Percentiles rank a stretch among this genome's conserved stretches.
These are phyloP conservation scores for Rhizoglyphus robini DNA, from an alignment of 1,140 invertebrate species.

Conservation along the genomic window DNA sequence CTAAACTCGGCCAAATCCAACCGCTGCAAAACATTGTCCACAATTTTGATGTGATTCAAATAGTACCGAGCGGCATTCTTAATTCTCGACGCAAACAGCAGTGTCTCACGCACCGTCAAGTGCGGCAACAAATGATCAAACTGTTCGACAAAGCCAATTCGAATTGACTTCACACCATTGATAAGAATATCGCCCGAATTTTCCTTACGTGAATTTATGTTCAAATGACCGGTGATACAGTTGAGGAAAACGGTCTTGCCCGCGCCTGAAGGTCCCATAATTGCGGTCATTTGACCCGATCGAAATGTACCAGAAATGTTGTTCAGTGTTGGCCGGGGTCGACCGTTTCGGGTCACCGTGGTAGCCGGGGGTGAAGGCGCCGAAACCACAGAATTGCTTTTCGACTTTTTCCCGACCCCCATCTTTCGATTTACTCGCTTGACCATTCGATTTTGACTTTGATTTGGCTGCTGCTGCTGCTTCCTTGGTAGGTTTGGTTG, in stretches of 20 bases:
- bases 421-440: too few relatives aligned
- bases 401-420: neutral
- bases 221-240: slow-evolving; percentile 28
- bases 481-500: too few relatives aligned
- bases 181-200: slow-evolving; percentile 15
- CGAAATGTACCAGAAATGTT: slow-evolving; percentile 54
- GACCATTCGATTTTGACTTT: too few relatives aligned
- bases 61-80: slow-evolving; percentile 38
- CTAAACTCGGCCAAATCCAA: slow-evolving; percentile 65
- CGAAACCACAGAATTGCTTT: neutral
- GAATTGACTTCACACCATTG: slow-evolving; percentile 3
- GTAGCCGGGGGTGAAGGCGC: neutral
- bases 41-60: slow-evolving; percentile 30
- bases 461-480: too few relatives aligned
- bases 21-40: slow-evolving; percentile 76
- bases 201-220: neutral
- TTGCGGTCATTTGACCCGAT: slow-evolving; percentile 41
- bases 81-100: slow-evolving; percentile 78
- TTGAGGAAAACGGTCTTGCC: slow-evolving; percentile 39
- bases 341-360: neutral
- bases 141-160: slow-evolving; percentile 39
- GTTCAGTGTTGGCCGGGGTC: slow-evolving; percentile 34
- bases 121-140: slow-evolving; percentile 78
- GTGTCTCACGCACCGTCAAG: slow-evolving; percentile 71
- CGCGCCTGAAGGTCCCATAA: slow-evolving; percentile 49